Evolutionary conservation across 2,888 invertebrate species (phyloP).

Genomic region (Sesia apiformis): DNA sequence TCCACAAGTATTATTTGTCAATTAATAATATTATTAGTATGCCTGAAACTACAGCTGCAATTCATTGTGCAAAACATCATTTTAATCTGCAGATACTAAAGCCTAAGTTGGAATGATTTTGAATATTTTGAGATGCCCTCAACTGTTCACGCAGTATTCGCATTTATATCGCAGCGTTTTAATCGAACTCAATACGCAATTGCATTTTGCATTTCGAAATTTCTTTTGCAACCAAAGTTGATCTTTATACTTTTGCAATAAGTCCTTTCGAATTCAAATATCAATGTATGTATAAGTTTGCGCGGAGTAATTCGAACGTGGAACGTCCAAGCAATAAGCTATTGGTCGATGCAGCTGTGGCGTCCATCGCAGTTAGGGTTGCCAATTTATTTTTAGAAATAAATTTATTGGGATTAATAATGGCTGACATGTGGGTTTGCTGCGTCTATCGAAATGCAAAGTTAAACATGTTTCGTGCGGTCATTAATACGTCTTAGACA

Average conservation of each 20-base stretch:
- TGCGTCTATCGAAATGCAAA: constrained; percentile 39
- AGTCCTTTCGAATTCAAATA: constrained; percentile 9
- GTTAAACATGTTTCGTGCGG: neutral
- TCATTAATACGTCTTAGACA: neutral
- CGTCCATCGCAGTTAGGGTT: constrained; percentile 46
- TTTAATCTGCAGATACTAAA: no score
- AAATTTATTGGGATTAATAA: constrained; percentile 57
- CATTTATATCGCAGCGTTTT: constrained; percentile 20
- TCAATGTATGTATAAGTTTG: constrained; percentile 21
- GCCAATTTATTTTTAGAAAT: constrained; percentile 62
- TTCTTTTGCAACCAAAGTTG: constrained; percentile 7
- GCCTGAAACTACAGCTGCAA: constrained; percentile 12
- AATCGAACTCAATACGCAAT: constrained; percentile 27
- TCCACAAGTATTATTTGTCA: constrained; percentile 16
- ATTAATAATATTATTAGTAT: constrained; percentile 19
- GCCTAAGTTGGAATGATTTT: no score
- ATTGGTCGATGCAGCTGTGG: constrained; percentile 61
- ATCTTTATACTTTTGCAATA: constrained; percentile 14
- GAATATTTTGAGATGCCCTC: no score
- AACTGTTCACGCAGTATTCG: neutral
- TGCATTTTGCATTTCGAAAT: neutral
- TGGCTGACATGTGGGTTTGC: constrained; percentile 37
- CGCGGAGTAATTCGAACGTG: constrained; percentile 41
- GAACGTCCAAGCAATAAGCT: constrained; percentile 58
- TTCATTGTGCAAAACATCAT: no score